Conservation (phyloP, 1,140 invertebrate species). For the Bombus polaris region DNA sequence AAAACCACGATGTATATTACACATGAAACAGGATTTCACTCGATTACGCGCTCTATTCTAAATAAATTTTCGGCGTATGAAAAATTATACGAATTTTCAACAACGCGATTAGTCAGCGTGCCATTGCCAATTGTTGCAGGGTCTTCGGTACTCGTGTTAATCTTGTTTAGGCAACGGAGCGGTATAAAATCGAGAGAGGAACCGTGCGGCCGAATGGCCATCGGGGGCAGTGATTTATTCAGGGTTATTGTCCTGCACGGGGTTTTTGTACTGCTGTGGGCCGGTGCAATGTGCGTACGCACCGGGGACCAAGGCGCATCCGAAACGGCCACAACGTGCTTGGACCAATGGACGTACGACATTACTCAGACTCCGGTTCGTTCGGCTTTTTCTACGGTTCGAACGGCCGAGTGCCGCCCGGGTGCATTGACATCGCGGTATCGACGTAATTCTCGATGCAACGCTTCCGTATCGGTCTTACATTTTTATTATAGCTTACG, state of each 20-base stretch:
- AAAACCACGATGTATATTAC: too few relatives aligned
- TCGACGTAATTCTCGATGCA: slow-evolving; percentile 42
- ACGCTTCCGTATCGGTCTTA: slow-evolving; percentile 53
- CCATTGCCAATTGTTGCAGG: too few relatives aligned
- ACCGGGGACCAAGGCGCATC: slow-evolving; percentile 21
- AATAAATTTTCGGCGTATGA: too few relatives aligned
- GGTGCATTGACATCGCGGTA: slow-evolving; percentile 48
- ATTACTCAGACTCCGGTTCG: slow-evolving; percentile 45
- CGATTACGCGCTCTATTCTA: too few relatives aligned
- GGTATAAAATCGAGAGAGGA: background rate
- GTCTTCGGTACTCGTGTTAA: too few relatives aligned
- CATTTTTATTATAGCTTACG: slow-evolving; percentile 41
- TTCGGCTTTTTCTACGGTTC: slow-evolving; percentile 54
- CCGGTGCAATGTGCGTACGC: slow-evolving; percentile 22
- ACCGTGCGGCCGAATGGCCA: slow-evolving; percentile 46
- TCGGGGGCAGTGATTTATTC: slow-evolving; percentile 70
- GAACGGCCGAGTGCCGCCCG: background rate
- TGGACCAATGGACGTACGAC: slow-evolving; percentile 42
- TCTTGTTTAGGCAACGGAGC: too few relatives aligned
- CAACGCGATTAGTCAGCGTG: too few relatives aligned
- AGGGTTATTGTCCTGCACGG: slow-evolving; percentile 72
- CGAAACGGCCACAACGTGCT: slow-evolving; percentile 61
- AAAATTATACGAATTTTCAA: too few relatives aligned
- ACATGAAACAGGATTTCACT: too few relatives aligned
- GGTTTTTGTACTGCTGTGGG: slow-evolving; percentile 67